These are phyloP conservation scores for Hirtodrosophila cameraria DNA, from an alignment of 2,888 invertebrate genomes.

Conservation along the genomic window DNA sequence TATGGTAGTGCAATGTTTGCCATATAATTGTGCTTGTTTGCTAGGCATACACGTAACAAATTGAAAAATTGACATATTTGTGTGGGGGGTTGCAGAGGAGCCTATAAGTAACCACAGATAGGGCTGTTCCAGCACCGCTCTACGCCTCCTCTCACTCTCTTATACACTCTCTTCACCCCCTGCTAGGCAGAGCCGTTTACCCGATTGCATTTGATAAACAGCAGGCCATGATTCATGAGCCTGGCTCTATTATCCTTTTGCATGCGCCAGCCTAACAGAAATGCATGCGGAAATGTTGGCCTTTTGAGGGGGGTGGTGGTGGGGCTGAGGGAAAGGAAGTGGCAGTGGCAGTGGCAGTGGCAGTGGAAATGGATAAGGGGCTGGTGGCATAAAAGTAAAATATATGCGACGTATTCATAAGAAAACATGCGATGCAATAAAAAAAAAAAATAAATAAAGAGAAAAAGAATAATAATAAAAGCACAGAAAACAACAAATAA, in stretches of 20 bases:
- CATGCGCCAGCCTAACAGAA: slow-evolving; percentile 48
- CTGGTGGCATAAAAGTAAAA: slow-evolving; percentile 61
- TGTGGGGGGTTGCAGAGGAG: neutral
- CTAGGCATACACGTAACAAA: slow-evolving; percentile 54
- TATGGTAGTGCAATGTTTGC: neutral
- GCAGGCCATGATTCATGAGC: slow-evolving; percentile 72
- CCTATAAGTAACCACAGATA: slow-evolving; percentile 65
- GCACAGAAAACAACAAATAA: slow-evolving; percentile 15
- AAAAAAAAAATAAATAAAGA: slow-evolving; percentile 22
- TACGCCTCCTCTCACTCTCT: neutral
- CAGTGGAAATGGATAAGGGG: no score
- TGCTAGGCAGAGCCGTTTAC: slow-evolving; percentile 12
- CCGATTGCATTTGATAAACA: slow-evolving; percentile 73
- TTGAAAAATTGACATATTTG: slow-evolving; percentile 74
- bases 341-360: neutral
- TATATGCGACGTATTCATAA: slow-evolving; percentile 61
- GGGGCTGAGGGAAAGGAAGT: neutral
- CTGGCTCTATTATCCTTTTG: slow-evolving; percentile 61
- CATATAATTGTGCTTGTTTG: slow-evolving; percentile 11
- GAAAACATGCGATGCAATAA: slow-evolving; percentile 64
- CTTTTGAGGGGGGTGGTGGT: no score
- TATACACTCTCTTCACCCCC: neutral
- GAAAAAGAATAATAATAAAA: slow-evolving; percentile 20
- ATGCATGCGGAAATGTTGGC: slow-evolving; percentile 37
- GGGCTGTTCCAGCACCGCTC: slow-evolving; percentile 18